Evolutionary conservation across 64 coral and sea anemone genomes (phyloP), one percentile per base, ranked within the genome.

Genomic region (Platygyra sinensis): DNA sequence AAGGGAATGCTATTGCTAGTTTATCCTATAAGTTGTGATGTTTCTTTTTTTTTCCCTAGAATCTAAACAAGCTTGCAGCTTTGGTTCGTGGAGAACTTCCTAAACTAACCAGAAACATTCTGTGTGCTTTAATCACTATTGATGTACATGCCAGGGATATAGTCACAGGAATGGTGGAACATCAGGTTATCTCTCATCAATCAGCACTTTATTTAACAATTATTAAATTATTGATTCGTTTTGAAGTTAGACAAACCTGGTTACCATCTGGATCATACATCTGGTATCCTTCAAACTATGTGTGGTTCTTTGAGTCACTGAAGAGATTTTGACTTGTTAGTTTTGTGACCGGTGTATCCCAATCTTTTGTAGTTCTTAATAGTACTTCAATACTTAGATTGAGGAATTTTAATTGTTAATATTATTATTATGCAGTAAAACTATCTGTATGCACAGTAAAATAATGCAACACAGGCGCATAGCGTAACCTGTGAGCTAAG

Each of bases 61-160:
- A 96, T 73, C 46, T 99, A 13, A 99, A 99, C 67, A 93, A 89
- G 15, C 86, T 99, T 51, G 97, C 97, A 64, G 97, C 97, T 14
- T 88, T 99, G 67, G 97, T 99, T 38, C 94, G 97, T 73, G 97
- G 97, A 38, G 94, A 95, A 57, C 91, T 99, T n/a, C 97, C 97
- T 0, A 99, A 99, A 93, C 84, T 99, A 36, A 99, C 97, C 46
- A 94, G 97, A 32, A 99, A 89, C 59, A 99, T 99, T 64, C 79
- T 99, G 6, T 93, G 97, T 80, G 97, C 97, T 62, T 86, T 99
- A n/a, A 99, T 99, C 62, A 99, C 97, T 17, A 99, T 99, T 67
- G 97, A 99, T 75, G 97, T 99, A 2, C 97, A 99, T 62, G 97
- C 97, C 20, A 88, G 97, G 80, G 97, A 99, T 57, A 99, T 99